phyloP scores from a whole-genome alignment of 1,140 invertebrate species.

The Lordiphosa stackelbergi region DNA sequence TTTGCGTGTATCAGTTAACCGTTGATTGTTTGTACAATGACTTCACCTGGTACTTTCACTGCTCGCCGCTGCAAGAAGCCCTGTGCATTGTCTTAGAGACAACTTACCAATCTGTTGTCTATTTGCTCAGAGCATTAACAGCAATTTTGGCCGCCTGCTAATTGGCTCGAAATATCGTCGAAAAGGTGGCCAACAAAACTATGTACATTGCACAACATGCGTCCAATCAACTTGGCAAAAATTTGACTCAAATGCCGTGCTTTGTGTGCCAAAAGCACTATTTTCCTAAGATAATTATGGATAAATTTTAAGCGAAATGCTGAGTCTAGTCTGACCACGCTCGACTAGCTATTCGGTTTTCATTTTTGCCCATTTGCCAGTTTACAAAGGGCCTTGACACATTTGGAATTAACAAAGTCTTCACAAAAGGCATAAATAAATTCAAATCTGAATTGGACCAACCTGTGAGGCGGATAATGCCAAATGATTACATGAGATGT shows the following conservation, averaged over 20 bases:
- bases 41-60: slow-evolving; percentile 40
- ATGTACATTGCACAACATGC: slow-evolving; percentile 48
- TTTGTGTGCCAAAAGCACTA: slow-evolving; percentile 55
- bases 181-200: slow-evolving; percentile 28
- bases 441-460: slow-evolving; percentile 40
- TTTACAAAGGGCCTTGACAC: slow-evolving; percentile 72
- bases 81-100: slow-evolving; percentile 53
- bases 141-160: slow-evolving; percentile 49
- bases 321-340: slow-evolving; percentile 31
- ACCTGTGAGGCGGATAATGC: slow-evolving; percentile 26
- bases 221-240: slow-evolving; percentile 58
- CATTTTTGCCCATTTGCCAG: slow-evolving; percentile 57
- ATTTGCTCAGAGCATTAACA: slow-evolving; percentile 60
- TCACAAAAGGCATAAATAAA: slow-evolving; percentile 24
- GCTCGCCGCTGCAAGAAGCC: slow-evolving; percentile 48
- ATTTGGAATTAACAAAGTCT: slow-evolving; percentile 53
- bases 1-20: background rate
- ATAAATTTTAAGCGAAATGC: slow-evolving; percentile 16
- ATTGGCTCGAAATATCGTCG: slow-evolving; percentile 58
- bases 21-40: slow-evolving; percentile 14
- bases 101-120: slow-evolving; percentile 27
- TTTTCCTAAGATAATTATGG: slow-evolving; percentile 58
- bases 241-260: slow-evolving; percentile 55
- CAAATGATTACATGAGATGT: slow-evolving; percentile 43
- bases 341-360: slow-evolving; percentile 43